phyloP scores from a whole-genome alignment of 2,797 vertebrate species.

The Buphagus erythrorhynchus region DNA sequence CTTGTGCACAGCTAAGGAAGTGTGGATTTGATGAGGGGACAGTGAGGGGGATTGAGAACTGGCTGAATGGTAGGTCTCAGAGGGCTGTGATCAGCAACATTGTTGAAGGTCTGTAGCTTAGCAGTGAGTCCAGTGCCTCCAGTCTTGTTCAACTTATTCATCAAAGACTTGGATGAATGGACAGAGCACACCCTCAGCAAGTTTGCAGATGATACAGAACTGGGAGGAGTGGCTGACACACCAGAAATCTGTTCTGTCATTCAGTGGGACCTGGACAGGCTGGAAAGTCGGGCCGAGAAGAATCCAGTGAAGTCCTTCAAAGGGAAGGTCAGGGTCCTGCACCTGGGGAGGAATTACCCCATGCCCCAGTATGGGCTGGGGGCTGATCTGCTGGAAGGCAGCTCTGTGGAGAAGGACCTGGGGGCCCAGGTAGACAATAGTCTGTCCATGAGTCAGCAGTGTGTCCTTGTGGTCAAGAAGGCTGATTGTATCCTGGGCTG shows the following conservation, averaged over 20 bases:
- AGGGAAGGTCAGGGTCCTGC: not conserved
- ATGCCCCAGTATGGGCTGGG: not conserved
- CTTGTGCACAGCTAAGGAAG: not conserved
- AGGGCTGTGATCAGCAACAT: rapidly evolving
- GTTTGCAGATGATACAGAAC: not conserved
- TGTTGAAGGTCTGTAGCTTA: not conserved
- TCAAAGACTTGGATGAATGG: not conserved
- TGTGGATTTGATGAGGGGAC: rapidly evolving
- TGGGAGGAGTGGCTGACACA: not conserved
- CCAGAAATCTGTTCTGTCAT: not conserved
- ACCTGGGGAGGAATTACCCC: not conserved
- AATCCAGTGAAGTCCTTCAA: not conserved
- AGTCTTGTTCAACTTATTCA: not conserved
- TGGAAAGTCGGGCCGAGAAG: not conserved
- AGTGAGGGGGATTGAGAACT: not conserved
- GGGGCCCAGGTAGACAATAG: no score
- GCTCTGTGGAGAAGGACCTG: not conserved
- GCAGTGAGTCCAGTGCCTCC: not conserved
- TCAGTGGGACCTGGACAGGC: not conserved
- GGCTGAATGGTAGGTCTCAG: not conserved
- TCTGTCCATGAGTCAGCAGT: not conserved
- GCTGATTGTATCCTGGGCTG: not conserved
- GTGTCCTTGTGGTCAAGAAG: not conserved
- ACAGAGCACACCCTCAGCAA: not conserved
- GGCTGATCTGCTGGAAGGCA: not conserved